Conservation (phyloP, 2,888 invertebrate genomes). For the Priocnemis perturbator region DNA sequence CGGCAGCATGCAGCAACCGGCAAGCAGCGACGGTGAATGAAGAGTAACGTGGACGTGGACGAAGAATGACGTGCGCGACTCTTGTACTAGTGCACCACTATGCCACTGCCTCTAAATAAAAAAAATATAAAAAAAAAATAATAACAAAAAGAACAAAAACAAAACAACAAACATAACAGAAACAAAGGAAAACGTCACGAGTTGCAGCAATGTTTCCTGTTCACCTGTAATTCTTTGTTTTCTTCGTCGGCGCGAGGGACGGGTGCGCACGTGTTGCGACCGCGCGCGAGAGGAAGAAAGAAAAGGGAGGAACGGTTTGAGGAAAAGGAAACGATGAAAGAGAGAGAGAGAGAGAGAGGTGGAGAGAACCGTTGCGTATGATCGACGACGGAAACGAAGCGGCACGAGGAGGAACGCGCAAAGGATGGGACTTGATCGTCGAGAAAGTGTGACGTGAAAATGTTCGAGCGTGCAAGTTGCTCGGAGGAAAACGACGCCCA, state of each 20-base stretch:
- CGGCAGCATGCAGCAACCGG: neutral
- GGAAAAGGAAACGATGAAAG: neutral
- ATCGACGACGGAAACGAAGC: slow-evolving; percentile 2
- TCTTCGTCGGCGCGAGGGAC: neutral
- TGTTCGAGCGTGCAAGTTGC: no score
- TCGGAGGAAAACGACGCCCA: neutral
- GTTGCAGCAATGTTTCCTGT: neutral
- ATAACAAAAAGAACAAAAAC: slow-evolving; percentile 14
- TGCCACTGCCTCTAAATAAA: slow-evolving; percentile 68
- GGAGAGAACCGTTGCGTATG: slow-evolving; percentile 1
- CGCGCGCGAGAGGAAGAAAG: no score
- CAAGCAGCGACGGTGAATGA: slow-evolving; percentile 28
- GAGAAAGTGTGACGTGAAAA: neutral
- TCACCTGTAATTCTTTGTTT: slow-evolving; percentile 5
- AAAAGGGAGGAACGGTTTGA: neutral
- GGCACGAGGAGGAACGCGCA: no score
- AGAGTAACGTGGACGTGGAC: slow-evolving; percentile 22
- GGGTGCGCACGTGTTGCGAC: no score
- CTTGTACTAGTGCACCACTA: slow-evolving; percentile 74
- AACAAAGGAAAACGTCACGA: neutral
- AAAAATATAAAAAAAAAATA: slow-evolving; percentile 15
- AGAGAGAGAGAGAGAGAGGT: no score
- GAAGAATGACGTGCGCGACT: slow-evolving; percentile 64
- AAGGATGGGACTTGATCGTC: neutral
- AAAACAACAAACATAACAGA: slow-evolving; percentile 15